Evolutionary conservation across 1,140 invertebrate genomes (phyloP).

Genomic region (Anastrepha obliqua): DNA sequence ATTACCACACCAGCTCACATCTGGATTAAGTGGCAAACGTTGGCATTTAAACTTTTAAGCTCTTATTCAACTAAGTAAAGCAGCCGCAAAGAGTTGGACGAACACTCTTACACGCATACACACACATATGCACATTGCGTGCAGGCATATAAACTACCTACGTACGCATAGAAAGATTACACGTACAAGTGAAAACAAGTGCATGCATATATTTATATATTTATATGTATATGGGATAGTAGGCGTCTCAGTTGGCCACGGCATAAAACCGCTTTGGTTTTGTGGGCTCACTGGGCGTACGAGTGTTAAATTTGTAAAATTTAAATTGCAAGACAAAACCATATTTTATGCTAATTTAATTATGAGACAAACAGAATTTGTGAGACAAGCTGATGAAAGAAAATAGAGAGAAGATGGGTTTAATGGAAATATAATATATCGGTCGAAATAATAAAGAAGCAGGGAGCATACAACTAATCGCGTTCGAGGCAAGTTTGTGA

Average conservation of each 20-base stretch:
- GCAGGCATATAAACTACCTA: not conserved
- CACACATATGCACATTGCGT: not conserved
- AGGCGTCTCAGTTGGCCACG: too few species aligned
- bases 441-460: not conserved
- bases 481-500: not conserved
- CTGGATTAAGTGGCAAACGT: slow-evolving; percentile 24
- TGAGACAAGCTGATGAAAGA: not conserved
- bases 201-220: too few species aligned
- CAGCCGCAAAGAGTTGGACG: not conserved
- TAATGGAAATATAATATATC: not conserved
- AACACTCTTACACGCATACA: not conserved
- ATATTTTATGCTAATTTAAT: slow-evolving; percentile 44
- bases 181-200: too few species aligned
- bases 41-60: slow-evolving; percentile 13
- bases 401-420: not conserved
- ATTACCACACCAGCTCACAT: not conserved
- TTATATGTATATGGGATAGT: too few species aligned
- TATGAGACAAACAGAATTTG: not conserved
- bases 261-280: not conserved
- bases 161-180: too few species aligned
- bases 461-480: not conserved
- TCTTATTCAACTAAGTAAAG: not conserved
- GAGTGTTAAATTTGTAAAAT: not conserved
- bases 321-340: not conserved
- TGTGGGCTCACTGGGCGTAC: not conserved